Percentiles rank a stretch among this genome's conserved stretches.
Conservation (phyloP, 2,888 invertebrate genomes). For the Agrotis puta region DNA sequence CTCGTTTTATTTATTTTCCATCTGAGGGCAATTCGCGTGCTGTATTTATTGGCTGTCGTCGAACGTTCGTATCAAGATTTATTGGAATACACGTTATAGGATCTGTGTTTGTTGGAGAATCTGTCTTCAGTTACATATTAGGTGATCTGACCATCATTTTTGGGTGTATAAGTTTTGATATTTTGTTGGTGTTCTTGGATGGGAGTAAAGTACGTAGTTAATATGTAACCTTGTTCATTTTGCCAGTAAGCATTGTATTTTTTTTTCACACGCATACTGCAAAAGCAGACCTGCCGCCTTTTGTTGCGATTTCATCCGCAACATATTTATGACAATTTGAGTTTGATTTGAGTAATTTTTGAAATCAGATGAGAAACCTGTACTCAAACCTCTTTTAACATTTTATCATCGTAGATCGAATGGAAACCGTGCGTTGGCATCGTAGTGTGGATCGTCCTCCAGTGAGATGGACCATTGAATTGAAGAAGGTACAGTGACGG, state of each 20-base stretch:
- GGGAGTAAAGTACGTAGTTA: background rate
- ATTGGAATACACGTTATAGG: conserved; percentile 72
- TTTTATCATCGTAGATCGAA: too few species aligned
- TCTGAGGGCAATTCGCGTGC: conserved; percentile 76
- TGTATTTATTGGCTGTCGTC: conserved; percentile 78
- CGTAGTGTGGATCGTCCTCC: too few species aligned
- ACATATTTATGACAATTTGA: too few species aligned
- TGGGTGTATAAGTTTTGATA: background rate
- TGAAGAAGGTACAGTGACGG: too few species aligned
- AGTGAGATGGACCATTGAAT: too few species aligned
- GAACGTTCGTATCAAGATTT: conserved; percentile 68
- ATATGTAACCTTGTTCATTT: background rate
- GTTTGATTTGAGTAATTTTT: too few species aligned
- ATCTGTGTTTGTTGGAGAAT: conserved; percentile 61
- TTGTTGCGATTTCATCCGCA: background rate
- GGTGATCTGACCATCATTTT: conserved; percentile 22
- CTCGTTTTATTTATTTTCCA: conserved; percentile 80
- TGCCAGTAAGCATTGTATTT: background rate
- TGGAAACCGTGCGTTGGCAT: too few species aligned
- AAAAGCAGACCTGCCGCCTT: background rate
- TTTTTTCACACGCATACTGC: background rate
- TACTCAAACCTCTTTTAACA: too few species aligned
- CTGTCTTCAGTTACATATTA: conserved; percentile 41
- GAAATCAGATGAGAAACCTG: too few species aligned
- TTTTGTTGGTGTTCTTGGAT: background rate